phyloP scores from a whole-genome alignment of 2,888 invertebrate genomes.

The Chalcosyrphus nemorum region DNA sequence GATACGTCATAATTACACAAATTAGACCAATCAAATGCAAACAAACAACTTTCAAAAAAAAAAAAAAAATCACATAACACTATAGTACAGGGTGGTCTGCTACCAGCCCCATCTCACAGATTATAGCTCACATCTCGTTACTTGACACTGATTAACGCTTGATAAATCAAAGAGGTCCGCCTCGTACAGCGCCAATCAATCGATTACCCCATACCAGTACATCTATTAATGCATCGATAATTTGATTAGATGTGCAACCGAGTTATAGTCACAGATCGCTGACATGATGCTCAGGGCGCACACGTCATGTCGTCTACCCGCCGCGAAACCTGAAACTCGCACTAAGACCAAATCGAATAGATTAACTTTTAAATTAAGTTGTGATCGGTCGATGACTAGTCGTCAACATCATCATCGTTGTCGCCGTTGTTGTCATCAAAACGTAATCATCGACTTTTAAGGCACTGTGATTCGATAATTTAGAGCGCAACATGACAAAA shows the following conservation, averaged over 20 bases:
- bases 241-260: conserved; percentile 20
- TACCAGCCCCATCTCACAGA: neutral
- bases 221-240: conserved; percentile 34
- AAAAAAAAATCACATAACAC: neutral
- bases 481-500: neutral
- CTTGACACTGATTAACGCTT: conserved; percentile 44
- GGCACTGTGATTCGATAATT: conserved; percentile 3
- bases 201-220: conserved; percentile 53
- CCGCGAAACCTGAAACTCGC: conserved; percentile 25
- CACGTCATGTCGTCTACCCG: conserved; percentile 6
- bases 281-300: conserved; percentile 40
- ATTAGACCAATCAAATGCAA: conserved; percentile 15
- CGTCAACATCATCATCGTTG: neutral
- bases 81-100: conserved; percentile 16
- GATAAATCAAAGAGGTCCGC: conserved; percentile 48
- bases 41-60: neutral
- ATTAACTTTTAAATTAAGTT: neutral
- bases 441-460: conserved; percentile 34
- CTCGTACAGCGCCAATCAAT: conserved; percentile 31
- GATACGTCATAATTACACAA: conserved; percentile 1
- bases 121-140: neutral
- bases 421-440: conserved; percentile 9
- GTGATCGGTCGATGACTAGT: neutral
- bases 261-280: conserved; percentile 18
- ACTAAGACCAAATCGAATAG: conserved; percentile 28